Base-by-base conservation (phyloP, 2,888 invertebrate genomes). In the Zaprionus lineosus region DNA sequence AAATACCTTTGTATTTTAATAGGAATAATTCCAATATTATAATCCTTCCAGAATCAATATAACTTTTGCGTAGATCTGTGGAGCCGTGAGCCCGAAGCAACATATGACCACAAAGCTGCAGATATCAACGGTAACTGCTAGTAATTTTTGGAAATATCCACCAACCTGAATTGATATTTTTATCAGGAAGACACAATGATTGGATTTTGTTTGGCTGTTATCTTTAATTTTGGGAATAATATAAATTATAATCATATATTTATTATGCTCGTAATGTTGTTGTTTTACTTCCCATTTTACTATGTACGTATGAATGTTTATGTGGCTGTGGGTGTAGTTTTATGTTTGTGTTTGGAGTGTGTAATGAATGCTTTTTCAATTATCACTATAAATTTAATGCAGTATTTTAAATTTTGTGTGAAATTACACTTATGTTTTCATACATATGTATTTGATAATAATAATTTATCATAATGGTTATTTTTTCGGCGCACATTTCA, bases 201-300 rank as follows among this genome's bases (percentile, higher is more conserved):
- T 3, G 16, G 29, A 26, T 55, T 79, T 77, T 78, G 68, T 85
- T 83, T 70, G 85, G 84, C 86, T 78, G 68, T 78, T 76, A 75
- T 82, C 66, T 86, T 86, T 87, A 77, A 79, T 88, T 87, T 85
- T 86, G 82, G 84, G 87, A 86, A 86, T 87, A 85, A 84, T 87
- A 87, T 87, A 88, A 88, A 87, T 86, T 86, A 86, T 82, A 86
- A 74, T 83, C 73, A 84, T 77, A 66, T 71, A 66, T 65, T 77
- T 75, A 84, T 82, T 85, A 82, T 84, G 60, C 64, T 77, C 57
- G 67, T 78, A 76, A 83, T 65, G 71, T 77, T 77, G 74, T 64
- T 84, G 64, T 64, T 84, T 83, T 70, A 78, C 71, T 86, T 84
- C 69, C 79, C 78, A 67, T 79, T 57, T 68, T 60, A 52, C 52